phyloP scores from a whole-genome alignment of 2,888 invertebrate genomes.

The Adelognathus sp. region DNA sequence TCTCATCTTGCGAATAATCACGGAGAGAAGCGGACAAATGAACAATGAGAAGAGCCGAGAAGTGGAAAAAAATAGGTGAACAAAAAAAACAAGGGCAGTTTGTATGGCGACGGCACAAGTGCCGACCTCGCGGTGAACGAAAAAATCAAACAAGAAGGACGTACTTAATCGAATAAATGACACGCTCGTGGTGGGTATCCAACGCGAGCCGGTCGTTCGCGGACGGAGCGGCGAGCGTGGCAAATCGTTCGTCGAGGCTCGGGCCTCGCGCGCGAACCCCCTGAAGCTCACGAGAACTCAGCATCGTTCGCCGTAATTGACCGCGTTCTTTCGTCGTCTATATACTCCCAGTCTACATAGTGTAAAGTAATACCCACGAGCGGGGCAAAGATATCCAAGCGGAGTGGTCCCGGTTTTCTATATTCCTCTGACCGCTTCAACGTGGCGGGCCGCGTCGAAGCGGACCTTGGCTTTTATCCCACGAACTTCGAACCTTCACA shows the following conservation, averaged over 20 bases:
- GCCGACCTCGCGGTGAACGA: conserved; percentile 1
- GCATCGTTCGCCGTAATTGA: conserved; percentile 47
- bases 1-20: neutral
- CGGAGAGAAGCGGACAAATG: neutral
- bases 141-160: conserved; percentile 55
- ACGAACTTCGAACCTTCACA: neutral
- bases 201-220: conserved; percentile 44
- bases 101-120: neutral
- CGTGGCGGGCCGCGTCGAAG: neutral
- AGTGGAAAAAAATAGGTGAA: conserved; percentile 9
- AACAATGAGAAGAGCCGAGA: neutral
- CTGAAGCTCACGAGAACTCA: conserved; percentile 18
- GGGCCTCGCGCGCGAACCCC: conserved; percentile 1
- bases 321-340: conserved; percentile 41
- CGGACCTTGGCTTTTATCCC: neutral
- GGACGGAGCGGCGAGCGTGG: conserved; percentile 52
- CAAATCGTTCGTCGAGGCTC: conserved; percentile 60
- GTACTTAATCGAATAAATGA: conserved; percentile 74
- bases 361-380: conserved; percentile 2
- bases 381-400: neutral
- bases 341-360: neutral
- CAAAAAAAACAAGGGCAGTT: conserved; percentile 35
- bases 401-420: conserved; percentile 10
- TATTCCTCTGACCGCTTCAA: neutral
- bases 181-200: conserved; percentile 67